Base-by-base conservation (phyloP, 2,113 vertebrate genomes). In the Maccullochella peelii region DNA sequence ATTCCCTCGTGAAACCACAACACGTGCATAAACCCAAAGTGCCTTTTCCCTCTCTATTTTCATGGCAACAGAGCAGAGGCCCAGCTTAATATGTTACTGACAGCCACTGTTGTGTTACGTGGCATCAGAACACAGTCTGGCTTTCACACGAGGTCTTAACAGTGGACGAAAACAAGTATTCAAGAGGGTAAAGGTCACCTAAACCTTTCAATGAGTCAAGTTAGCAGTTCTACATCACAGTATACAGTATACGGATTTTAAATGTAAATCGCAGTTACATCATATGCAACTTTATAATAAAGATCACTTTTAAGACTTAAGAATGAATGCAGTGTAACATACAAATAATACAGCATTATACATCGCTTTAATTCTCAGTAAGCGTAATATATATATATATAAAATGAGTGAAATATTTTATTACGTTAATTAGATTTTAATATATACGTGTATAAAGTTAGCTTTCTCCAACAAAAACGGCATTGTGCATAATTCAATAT, bases 71-170 rank as follows among this genome's bases (percentile, higher is more conserved):
- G 73, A 88, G 80, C 70, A 82, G 83, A 86, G 79, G 78, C 58
- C 77, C 86, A 84, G 81, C 90, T 90, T 87, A 86, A 87, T 78
- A 69, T 80, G 73, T 81, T 85, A 79, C 82, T 91, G 86, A 89
- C 90, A 91, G 84, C 77, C 81, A 88, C 85, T 78, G 88, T 88
- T 91, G 88, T 91, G 89, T 90, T 89, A 72, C 36, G 78, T 84
- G 83, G 90, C 79, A 80, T 85, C 86, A 87, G 84, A 80, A 89
- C 85, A 91, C 89, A 73, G 85, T 72, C 57, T 83, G 77, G 79
- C 84, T 91, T 90, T 91, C 87, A 85, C 58, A 79, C 40, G 0
- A 85, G 50, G 12, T 86, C 79, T 85, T 71, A 84, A 80, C 85
- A 85, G 68, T 80, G 69, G 50, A 87, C 44, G 10, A 89, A 79